A percentile compares a stretch with the other conserved stretches of the same genome.
Evolutionary conservation across 2,888 invertebrate genomes (phyloP).

Genomic region (Pollenia angustigena): DNA sequence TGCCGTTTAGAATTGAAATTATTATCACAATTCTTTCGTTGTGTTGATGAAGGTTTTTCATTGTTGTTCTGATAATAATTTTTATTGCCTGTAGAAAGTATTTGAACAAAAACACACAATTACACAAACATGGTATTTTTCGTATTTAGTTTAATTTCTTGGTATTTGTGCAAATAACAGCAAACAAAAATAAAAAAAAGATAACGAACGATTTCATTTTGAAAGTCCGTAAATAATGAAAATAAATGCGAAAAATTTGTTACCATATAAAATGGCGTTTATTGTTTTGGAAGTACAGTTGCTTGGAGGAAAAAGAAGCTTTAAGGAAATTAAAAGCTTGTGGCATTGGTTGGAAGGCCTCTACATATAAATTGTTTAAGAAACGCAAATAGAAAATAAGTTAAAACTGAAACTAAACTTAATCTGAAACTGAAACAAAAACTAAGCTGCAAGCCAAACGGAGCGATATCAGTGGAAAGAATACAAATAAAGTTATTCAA

Average conservation of each 20-base stretch:
- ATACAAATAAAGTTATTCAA: slow-evolving; percentile 49
- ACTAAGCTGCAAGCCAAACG: background rate
- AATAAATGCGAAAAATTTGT: slow-evolving; percentile 55
- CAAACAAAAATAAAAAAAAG: slow-evolving; percentile 13
- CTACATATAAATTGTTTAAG: background rate
- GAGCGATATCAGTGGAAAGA: slow-evolving; percentile 56
- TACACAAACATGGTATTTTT: slow-evolving; percentile 29
- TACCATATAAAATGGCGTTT: slow-evolving; percentile 64
- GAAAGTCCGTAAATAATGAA: slow-evolving; percentile 67
- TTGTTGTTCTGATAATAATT: slow-evolving; percentile 68
- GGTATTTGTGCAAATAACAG: slow-evolving; percentile 56
- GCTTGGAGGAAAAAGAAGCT: background rate
- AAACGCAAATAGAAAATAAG: background rate
- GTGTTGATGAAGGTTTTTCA: slow-evolving; percentile 56
- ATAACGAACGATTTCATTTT: slow-evolving; percentile 66
- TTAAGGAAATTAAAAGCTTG: background rate
- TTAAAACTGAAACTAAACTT: background rate
- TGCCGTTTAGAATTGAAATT: slow-evolving; percentile 60
- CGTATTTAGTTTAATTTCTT: slow-evolving; percentile 27
- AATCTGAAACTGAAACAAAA: background rate
- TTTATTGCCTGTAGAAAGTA: slow-evolving; percentile 67
- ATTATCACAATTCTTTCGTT: slow-evolving; percentile 51
- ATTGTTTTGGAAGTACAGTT: background rate
- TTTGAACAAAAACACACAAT: background rate
- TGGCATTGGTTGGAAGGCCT: slow-evolving; percentile 22